Evolutionary conservation across 2,113 vertebrate species (phyloP).

Genomic region (Phrynosoma platyrhinos): DNA sequence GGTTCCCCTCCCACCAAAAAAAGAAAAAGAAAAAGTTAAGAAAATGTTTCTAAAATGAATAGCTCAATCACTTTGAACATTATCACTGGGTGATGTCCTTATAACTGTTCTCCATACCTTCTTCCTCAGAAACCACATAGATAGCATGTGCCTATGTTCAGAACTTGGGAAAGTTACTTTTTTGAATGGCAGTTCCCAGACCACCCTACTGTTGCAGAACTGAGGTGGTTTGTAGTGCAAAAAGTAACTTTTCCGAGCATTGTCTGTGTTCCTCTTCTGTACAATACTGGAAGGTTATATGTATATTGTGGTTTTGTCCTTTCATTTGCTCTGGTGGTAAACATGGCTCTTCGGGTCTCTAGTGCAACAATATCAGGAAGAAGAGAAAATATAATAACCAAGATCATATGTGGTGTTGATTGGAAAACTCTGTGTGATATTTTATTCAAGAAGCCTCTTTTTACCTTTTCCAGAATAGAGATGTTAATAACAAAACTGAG

Average conservation of each 20-base stretch:
- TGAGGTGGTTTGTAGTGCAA: too few species aligned
- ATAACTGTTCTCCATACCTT: not conserved
- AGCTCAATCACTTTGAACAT: not conserved
- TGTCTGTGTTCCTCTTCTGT: too few species aligned
- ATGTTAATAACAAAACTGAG: not conserved
- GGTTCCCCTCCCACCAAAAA: too few species aligned
- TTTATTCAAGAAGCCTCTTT: not conserved
- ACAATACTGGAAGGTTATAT: not conserved
- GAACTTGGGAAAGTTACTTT: too few species aligned
- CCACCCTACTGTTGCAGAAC: too few species aligned
- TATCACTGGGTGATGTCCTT: not conserved
- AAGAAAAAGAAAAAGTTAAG: too few species aligned
- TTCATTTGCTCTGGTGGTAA: not conserved
- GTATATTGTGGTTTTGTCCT: too few species aligned
- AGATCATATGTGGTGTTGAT: not conserved
- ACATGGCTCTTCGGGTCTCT: not conserved
- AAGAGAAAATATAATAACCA: too few species aligned
- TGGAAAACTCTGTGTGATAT: not conserved
- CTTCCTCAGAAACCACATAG: not conserved
- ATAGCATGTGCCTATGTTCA: not conserved
- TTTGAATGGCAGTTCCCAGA: not conserved
- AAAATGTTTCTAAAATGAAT: not conserved
- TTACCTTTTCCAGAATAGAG: not conserved
- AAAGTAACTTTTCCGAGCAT: too few species aligned
- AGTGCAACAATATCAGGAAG: not conserved